Conservation (phyloP, 1,140 invertebrate species). For the Zelostemma sp. region DNA sequence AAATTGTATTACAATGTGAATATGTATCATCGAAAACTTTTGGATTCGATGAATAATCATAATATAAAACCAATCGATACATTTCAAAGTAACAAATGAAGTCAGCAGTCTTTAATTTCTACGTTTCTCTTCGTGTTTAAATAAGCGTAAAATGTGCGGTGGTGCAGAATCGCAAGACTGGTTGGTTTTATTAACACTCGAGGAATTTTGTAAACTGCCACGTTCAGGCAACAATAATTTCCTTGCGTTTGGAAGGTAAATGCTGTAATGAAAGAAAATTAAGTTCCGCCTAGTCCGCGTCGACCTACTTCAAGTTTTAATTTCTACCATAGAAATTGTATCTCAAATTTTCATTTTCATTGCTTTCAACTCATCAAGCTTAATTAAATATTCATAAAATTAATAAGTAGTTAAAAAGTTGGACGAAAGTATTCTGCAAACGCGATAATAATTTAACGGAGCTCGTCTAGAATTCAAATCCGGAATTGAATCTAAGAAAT, state of each 20-base stretch:
- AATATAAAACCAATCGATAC: no score
- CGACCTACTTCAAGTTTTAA: conserved; percentile 8
- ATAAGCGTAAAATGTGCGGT: neutral
- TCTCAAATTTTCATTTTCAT: neutral
- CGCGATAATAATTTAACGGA: no score
- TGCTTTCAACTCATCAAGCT: neutral
- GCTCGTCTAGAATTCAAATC: neutral
- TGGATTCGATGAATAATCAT: no score
- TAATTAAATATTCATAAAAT: neutral
- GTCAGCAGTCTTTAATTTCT: no score
- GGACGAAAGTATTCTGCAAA: no score
- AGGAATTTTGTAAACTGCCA: neutral
- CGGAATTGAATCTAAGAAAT: neutral
- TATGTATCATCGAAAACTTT: no score
- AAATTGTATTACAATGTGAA: no score
- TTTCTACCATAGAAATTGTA: no score
- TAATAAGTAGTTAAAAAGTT: no score
- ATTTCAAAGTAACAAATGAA: no score
- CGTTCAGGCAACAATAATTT: neutral
- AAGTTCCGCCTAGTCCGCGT: neutral
- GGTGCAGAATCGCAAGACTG: no score
- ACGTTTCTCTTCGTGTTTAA: neutral
- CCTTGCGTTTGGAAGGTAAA: neutral
- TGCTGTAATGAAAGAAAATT: conserved; percentile 1
- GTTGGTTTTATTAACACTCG: neutral